These are phyloP conservation scores for Tenebrio molitor DNA, from an alignment of 1,140 invertebrate genomes.

Conservation along the genomic window DNA sequence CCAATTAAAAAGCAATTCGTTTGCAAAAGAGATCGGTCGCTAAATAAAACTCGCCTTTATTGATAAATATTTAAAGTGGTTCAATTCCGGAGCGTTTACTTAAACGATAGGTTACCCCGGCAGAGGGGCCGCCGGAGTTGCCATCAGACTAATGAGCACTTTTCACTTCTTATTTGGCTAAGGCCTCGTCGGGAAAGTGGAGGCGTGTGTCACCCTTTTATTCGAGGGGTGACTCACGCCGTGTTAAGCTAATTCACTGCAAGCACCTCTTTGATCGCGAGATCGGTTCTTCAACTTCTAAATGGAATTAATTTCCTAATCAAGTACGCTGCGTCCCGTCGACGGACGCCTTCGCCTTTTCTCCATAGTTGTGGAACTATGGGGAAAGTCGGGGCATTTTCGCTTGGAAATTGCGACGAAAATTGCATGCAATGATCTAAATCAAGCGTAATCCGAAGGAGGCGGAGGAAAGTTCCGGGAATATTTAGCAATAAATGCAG, in stretches of 20 bases:
- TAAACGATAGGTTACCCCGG: neutral
- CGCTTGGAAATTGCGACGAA: neutral
- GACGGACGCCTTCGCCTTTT: too few species aligned
- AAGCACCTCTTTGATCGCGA: conserved; percentile 19
- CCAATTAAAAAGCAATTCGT: conserved; percentile 7
- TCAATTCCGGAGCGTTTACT: neutral
- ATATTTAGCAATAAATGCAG: conserved; percentile 43
- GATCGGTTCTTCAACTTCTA: conserved; percentile 3
- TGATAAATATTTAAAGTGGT: conserved; percentile 30
- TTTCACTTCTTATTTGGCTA: conserved; percentile 40
- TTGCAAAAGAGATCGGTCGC: neutral
- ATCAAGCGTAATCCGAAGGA: conserved; percentile 19
- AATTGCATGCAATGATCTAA: conserved; percentile 1
- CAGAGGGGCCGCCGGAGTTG: neutral
- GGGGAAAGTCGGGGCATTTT: neutral
- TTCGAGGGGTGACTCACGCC: conserved; percentile 22
- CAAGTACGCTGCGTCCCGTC: too few species aligned
- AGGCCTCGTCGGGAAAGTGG: conserved; percentile 22
- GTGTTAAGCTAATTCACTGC: conserved; percentile 24
- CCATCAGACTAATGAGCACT: conserved; percentile 39
- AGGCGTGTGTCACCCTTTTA: conserved; percentile 37
- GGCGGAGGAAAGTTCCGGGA: conserved; percentile 14
- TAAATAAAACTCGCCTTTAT: neutral
- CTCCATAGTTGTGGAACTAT: too few species aligned
- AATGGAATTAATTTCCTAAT: conserved; percentile 8